Percentiles rank a stretch among this genome's conserved stretches.
These are phyloP conservation scores for Macrochelys suwanniensis DNA, from an alignment of 2,797 vertebrate genomes.

Conservation along the genomic window DNA sequence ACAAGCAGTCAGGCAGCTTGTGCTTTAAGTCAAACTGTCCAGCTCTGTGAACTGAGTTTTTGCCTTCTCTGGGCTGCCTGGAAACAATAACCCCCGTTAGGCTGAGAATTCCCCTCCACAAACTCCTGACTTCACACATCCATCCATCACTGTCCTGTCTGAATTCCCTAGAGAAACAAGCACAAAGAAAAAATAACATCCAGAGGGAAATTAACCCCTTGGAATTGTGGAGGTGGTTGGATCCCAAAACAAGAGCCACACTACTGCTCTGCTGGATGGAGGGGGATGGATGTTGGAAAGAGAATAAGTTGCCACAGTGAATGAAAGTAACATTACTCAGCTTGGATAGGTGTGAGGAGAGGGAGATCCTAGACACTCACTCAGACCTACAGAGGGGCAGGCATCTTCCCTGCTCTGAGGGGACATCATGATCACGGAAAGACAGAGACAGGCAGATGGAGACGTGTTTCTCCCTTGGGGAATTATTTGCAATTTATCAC, in stretches of 20 bases:
- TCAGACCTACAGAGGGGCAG: background rate
- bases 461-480: background rate
- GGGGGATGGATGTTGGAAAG: background rate
- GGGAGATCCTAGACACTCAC: background rate
- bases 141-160: background rate
- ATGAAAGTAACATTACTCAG: background rate
- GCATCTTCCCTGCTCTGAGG: background rate
- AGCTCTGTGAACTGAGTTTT: background rate
- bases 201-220: background rate
- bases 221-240: background rate
- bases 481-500: background rate
- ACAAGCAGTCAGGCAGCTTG: background rate
- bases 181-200: background rate
- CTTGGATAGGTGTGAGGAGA: background rate
- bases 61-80: background rate
- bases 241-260: background rate
- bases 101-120: background rate
- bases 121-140: background rate
- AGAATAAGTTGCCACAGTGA: background rate
- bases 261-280: background rate
- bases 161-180: background rate
- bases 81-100: background rate
- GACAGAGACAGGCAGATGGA: background rate
- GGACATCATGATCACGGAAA: background rate
- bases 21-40: background rate